phyloP scores from a whole-genome alignment of 2,888 invertebrate genomes.

The Noctua pronuba region DNA sequence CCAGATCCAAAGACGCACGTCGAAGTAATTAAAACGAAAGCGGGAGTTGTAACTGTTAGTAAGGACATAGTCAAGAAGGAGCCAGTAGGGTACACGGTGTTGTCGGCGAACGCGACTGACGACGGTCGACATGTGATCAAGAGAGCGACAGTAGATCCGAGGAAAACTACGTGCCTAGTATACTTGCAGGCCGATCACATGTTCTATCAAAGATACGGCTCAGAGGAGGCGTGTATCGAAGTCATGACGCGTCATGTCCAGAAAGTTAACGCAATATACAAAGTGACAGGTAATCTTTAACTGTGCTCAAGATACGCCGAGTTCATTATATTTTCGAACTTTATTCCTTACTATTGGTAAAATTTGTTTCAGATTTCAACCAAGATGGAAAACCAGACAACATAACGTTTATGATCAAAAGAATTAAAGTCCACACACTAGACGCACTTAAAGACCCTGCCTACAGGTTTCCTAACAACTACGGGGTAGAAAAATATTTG shows the following conservation, averaged over 20 bases:
- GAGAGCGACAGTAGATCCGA: conserved; percentile 94
- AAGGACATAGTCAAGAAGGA: conserved; percentile 92
- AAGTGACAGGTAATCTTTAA: conserved; percentile 93
- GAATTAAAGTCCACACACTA: conserved; percentile 97
- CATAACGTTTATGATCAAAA: conserved; percentile 98
- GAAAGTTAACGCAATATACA: conserved; percentile 96
- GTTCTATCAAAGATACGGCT: conserved; percentile 98
- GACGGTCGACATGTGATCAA: conserved; percentile 92
- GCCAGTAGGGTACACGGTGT: conserved; percentile 86
- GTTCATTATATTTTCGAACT: conserved; percentile 11
- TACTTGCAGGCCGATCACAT: conserved; percentile 99
- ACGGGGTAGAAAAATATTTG: conserved; percentile 99
- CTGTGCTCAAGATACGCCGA: conserved; percentile 24
- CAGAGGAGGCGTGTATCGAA: conserved; percentile 98
- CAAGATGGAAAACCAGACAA: conserved; percentile 97
- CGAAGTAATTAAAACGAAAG: conserved; percentile 92
- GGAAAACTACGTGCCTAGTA: conserved; percentile 98
- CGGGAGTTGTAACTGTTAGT: conserved; percentile 91
- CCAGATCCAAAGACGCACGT: conserved; percentile 93
- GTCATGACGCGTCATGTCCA: conserved; percentile 98
- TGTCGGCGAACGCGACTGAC: conserved; percentile 87
- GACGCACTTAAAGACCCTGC: conserved; percentile 96
- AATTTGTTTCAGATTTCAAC: conserved; percentile 94
- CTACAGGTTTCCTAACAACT: conserved; percentile 98
- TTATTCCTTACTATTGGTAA: conserved; percentile 39